Percentiles rank a stretch among this genome's conserved stretches.
Evolutionary conservation across 2,113 vertebrate species (phyloP).

Genomic region (Phylloscopus trochilus): DNA sequence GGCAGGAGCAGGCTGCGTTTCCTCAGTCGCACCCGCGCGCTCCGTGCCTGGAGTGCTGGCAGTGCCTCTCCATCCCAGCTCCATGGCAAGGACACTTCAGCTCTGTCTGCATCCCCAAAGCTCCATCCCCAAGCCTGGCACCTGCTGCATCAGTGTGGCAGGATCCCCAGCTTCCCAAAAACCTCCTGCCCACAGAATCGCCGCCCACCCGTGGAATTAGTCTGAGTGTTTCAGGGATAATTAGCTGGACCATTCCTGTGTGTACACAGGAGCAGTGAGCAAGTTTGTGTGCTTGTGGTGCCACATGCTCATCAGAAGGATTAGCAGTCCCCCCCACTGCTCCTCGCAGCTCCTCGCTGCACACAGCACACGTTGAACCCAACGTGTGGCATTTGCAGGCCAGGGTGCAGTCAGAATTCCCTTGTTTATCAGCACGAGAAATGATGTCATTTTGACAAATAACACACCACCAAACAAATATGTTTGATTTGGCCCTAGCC

Average conservation of each 20-base stretch:
- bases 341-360: constrained; percentile 24
- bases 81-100: background rate
- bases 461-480: constrained; percentile 57
- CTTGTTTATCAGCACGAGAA: constrained; percentile 42
- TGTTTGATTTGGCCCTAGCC: constrained; percentile 42
- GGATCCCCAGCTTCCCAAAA: constrained; percentile 29
- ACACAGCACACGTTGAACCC: constrained; percentile 14
- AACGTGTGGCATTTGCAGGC: constrained; percentile 9
- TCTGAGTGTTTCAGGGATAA: background rate
- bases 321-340: background rate
- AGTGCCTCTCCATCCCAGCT: background rate
- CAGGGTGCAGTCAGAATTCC: constrained; percentile 43
- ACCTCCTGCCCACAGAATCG: constrained; percentile 9
- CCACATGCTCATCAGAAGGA: constrained; percentile 15
- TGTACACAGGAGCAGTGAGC: constrained; percentile 7
- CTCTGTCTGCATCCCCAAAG: background rate
- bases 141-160: background rate
- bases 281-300: background rate
- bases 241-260: background rate
- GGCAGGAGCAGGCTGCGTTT: background rate
- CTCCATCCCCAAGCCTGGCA: constrained; percentile 18
- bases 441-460: constrained; percentile 63
- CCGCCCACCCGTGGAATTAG: background rate
- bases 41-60: background rate
- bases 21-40: rapidly evolving